phyloP scores from a whole-genome alignment of 1,140 invertebrate genomes.

The Plutomurus gul region DNA sequence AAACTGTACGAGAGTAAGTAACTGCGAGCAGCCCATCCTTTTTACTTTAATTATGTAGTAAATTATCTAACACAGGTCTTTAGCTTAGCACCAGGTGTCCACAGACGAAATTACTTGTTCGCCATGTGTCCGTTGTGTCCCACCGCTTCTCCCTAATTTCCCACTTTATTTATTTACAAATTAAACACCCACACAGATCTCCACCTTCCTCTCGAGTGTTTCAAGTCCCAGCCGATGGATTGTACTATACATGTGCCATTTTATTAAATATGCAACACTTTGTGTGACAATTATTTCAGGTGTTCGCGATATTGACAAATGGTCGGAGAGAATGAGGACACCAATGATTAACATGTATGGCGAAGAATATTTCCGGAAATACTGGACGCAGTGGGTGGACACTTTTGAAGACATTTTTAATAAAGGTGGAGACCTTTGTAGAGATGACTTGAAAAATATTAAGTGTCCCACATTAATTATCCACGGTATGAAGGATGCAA shows the following conservation, averaged over 20 bases:
- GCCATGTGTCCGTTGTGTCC: too few species aligned
- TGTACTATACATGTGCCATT: too few species aligned
- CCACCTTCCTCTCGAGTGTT: too few species aligned
- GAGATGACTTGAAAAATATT: constrained; percentile 65
- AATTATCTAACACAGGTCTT: too few species aligned
- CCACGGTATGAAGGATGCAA: constrained; percentile 78
- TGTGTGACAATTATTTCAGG: constrained; percentile 28
- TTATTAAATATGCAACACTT: too few species aligned
- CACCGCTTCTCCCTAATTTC: too few species aligned
- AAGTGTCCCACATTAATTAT: constrained; percentile 77
- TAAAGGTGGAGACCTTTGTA: constrained; percentile 73
- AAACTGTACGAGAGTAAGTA: constrained; percentile 65
- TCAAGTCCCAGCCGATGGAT: too few species aligned
- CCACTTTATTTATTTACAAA: too few species aligned
- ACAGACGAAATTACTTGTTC: too few species aligned
- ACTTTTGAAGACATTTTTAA: constrained; percentile 57
- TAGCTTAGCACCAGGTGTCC: too few species aligned
- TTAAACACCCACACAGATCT: too few species aligned
- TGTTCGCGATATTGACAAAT: constrained; percentile 56
- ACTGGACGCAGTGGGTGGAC: constrained; percentile 55
- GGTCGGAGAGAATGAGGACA: constrained; percentile 57
- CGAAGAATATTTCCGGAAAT: constrained; percentile 56
- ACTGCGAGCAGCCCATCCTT: neutral
- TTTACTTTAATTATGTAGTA: too few species aligned
- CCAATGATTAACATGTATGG: constrained; percentile 58